These are phyloP conservation scores for Kryphioiulus occultus DNA, from an alignment of 2,888 invertebrate genomes.

Conservation along the genomic window DNA sequence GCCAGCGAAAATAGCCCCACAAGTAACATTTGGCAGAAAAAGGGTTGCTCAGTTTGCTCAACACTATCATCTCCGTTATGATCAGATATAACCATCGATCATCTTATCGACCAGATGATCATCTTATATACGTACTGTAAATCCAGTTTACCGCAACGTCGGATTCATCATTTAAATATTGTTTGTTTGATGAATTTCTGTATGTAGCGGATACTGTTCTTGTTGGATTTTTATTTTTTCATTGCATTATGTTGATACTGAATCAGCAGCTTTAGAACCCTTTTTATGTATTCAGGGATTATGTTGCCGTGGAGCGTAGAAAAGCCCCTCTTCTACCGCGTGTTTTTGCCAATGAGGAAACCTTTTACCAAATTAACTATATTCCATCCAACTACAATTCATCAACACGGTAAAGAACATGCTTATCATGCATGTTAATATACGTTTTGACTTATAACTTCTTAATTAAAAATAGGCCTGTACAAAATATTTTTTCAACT, in stretches of 20 bases:
- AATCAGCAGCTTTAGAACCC: not conserved
- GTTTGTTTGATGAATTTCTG: no score
- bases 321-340: constrained; percentile 45
- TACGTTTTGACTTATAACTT: not conserved
- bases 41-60: no score
- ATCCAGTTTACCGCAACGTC: no score
- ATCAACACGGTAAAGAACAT: constrained; percentile 42
- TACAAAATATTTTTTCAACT: constrained; percentile 29
- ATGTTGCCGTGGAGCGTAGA: constrained; percentile 50
- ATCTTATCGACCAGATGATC: no score
- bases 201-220: no score
- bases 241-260: not conserved
- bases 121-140: no score
- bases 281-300: constrained; percentile 51
- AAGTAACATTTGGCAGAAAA: no score
- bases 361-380: constrained; percentile 45
- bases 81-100: no score
- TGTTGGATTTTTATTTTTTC: not conserved
- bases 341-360: constrained; percentile 12
- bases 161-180: no score
- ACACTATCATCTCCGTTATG: no score
- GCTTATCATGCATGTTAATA: not conserved
- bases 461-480: not conserved
- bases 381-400: constrained; percentile 46
- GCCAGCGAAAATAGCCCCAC: no score